Evolutionary conservation across 2,888 invertebrate genomes (phyloP), one percentile per base, ranked within the genome.

Genomic region (Atherix ibis): DNA sequence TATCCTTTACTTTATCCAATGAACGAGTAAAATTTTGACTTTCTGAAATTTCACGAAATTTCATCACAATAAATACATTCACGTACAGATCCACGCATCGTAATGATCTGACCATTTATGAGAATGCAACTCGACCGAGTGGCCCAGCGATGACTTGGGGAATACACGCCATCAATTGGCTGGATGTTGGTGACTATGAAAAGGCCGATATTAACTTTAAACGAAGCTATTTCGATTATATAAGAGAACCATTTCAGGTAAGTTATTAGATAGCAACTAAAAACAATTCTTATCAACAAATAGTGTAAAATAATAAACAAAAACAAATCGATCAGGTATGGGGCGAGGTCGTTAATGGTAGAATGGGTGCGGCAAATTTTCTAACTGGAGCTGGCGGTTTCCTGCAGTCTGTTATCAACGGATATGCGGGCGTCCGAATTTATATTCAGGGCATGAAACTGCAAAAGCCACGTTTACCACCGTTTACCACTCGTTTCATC

Each of bases 91-190:
- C 48, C 2, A 53, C 56, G 1, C 52, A 64, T 37, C 49, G 58
- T 0, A 71, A 71, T 46, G 71, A 73, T 44, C 48, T 73, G 14
- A 45, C 54, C 1, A 67, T 67, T 44, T 73, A 73, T 52, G 70
- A 66, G 43, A 56, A 63, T 1, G 65, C 67, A 9, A 72, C 70
- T 0, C 56, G 71, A 1, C 47, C 47, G 27, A 56, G 50, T 14
- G 72, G 72, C 0, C 72, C 72, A 2, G 72, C 71, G 0, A 72
- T 73, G 71, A 71, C 71, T 2, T 72, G 71, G 71, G 67, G 71
- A 30, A 71, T 71, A 68, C 71, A 71, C 48, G 54, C 70, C 2
- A 62, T 70, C 2, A 71, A 70, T 4, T 67, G 66, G 41, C 50
- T 71, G 25, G 58, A 60, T 16, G 42, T 67, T 9, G 56, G 51